Conservation (phyloP, 2,797 vertebrate species). For the Chrosomus eos region DNA sequence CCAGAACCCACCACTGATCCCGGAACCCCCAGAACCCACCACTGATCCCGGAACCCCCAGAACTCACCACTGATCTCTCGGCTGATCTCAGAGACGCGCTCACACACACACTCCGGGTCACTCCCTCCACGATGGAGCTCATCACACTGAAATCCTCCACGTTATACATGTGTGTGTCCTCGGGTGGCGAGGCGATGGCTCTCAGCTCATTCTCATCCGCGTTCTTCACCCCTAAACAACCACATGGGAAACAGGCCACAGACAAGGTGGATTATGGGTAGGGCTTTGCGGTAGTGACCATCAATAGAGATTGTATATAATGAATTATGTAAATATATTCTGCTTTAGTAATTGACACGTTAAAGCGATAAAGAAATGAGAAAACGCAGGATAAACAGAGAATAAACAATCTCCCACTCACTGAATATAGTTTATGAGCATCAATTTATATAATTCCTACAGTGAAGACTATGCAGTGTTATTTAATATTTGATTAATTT, state of each 20-base stretch:
- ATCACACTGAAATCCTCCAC: constrained; percentile 95
- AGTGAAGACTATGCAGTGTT: too few species aligned
- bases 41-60: too few species aligned
- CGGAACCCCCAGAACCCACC: too few species aligned
- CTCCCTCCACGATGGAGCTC: constrained; percentile 90
- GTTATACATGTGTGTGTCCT: constrained; percentile 91
- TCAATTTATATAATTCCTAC: neutral
- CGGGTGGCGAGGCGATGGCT: constrained; percentile 90
- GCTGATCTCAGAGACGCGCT: constrained; percentile 88
- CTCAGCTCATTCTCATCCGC: constrained; percentile 92
- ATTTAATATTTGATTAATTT: too few species aligned
- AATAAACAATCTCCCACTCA: neutral
- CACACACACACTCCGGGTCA: constrained; percentile 91
- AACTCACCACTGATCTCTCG: constrained; percentile 83
- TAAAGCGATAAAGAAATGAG: too few species aligned
- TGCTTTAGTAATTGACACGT: too few species aligned
- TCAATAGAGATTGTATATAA: too few species aligned
- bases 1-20: too few species aligned
- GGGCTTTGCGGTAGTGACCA: too few species aligned
- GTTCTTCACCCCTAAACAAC: constrained; percentile 89
- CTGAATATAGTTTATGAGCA: neutral
- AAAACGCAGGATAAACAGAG: too few species aligned
- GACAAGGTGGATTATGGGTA: neutral
- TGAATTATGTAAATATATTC: too few species aligned
- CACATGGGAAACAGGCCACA: neutral